A percentile compares a stretch with the other conserved stretches of the same genome.
Evolutionary conservation across 2,113 vertebrate species (phyloP).

Genomic region (Cynoglossus semilaevis): DNA sequence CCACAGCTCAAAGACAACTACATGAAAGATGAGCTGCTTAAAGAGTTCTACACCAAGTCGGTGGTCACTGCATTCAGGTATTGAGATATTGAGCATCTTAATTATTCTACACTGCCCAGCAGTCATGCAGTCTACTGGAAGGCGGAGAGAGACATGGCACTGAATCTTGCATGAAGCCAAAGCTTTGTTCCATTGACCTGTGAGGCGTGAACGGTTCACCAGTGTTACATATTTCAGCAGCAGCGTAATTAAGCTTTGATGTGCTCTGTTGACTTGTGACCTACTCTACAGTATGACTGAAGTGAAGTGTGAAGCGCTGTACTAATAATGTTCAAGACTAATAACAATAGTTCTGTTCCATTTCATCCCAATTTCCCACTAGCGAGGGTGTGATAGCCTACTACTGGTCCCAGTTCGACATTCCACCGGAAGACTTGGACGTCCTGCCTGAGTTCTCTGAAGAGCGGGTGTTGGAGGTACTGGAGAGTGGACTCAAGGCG

Average conservation of each 20-base stretch:
- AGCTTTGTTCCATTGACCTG: neutral
- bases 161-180: constrained; percentile 10
- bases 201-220: neutral
- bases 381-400: constrained; percentile 76
- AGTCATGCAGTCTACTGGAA: neutral
- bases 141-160: neutral
- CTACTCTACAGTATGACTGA: neutral
- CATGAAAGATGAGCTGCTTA: constrained; percentile 60
- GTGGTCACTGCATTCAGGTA: constrained; percentile 77
- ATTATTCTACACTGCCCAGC: neutral
- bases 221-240: neutral
- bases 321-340: neutral
- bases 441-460: constrained; percentile 64
- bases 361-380: neutral
- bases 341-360: neutral
- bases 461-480: constrained; percentile 52
- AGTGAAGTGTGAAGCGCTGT: neutral
- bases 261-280: constrained; percentile 2
- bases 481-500: constrained; percentile 42
- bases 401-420: constrained; percentile 73
- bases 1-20: constrained; percentile 63
- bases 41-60: constrained; percentile 68
- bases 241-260: neutral
- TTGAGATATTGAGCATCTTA: neutral
- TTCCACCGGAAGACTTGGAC: constrained; percentile 61